phyloP scores from a whole-genome alignment of 2,888 invertebrate species.

The Eupithecia dodoneata region DNA sequence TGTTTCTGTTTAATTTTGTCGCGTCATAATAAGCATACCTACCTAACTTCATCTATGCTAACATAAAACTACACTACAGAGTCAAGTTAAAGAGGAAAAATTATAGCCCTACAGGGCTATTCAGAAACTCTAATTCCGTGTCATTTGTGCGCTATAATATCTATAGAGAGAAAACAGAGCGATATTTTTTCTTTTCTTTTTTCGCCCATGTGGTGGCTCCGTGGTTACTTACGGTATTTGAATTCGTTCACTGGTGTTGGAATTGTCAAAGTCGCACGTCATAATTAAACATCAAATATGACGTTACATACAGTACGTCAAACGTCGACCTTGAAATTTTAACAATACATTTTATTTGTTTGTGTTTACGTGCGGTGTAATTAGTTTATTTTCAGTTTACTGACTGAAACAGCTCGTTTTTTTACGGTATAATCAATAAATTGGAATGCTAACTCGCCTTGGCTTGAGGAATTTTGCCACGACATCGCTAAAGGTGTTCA shows the following conservation, averaged over 20 bases:
- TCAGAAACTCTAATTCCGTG: too few relatives aligned
- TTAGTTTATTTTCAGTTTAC: not conserved
- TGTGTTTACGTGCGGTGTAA: not conserved
- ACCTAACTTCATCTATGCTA: too few relatives aligned
- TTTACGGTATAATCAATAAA: not conserved
- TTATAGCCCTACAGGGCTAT: too few relatives aligned
- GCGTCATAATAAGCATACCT: too few relatives aligned
- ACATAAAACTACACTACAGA: too few relatives aligned
- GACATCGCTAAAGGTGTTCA: slow-evolving; percentile 68
- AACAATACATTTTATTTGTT: not conserved
- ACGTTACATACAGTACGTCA: not conserved
- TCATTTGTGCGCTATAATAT: too few relatives aligned
- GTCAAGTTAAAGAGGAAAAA: too few relatives aligned
- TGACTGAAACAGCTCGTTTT: slow-evolving; percentile 1
- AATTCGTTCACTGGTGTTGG: not conserved
- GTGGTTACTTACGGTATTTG: not conserved
- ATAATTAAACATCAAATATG: not conserved
- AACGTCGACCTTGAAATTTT: not conserved
- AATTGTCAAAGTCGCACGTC: not conserved
- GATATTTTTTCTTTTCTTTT: too few relatives aligned
- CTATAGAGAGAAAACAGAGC: too few relatives aligned
- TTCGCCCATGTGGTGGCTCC: too few relatives aligned
- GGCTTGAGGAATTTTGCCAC: slow-evolving; percentile 68
- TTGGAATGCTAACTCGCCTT: slow-evolving; percentile 74
- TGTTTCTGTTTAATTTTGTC: too few relatives aligned